Evolutionary conservation across 2,113 vertebrate species (phyloP), one percentile per base, ranked within the genome.

Genomic region (Kobus ellipsiprymnus): DNA sequence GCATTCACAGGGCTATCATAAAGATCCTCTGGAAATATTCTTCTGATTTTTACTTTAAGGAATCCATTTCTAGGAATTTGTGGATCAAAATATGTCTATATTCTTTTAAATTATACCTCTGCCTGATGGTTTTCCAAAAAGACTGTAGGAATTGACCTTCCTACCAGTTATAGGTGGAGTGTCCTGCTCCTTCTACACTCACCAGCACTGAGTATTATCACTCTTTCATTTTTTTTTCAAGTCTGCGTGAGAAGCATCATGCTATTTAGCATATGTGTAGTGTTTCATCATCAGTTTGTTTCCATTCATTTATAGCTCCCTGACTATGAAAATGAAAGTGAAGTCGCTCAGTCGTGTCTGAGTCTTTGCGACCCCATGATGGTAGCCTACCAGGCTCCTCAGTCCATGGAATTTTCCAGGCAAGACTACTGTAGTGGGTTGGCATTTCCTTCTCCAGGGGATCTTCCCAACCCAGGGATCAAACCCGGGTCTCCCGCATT

Each of bases 201-300:
- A 5, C 54, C 54, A 48, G 71, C 5, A 17, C 71, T 7, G 30
- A 15, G 71, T 25, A 14, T 48, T 7, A 7, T 25, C 19, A 16
- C 5, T 55, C 6, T 30, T 74, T 13, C 15, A 25, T 17, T 14
- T 74, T 6, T 55, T n/a, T 83, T 33, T 33, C 52, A 57, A 15
- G 23, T 46, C 40, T 7, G 29, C 0, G 4, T n/a, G 52, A 78
- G 40, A 12, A n/a, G 21, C 9, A 7, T 27, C 6, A 3, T 6
- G 19, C 29, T 30, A 4, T 77, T 8, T 15, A 74, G 36, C 48
- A n/a, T 8, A 7, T 33, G 78, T 11, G 2, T 55, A 23, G 11
- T 10, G 19, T 23, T 9, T 57, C 12, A 40, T 44, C 52, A 2
- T 3, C 27, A 48, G n/a, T 44, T 4, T 55, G 11, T 89, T 77